Base-by-base conservation (phyloP, 2,888 invertebrate genomes). In the Eupithecia abbreviata region DNA sequence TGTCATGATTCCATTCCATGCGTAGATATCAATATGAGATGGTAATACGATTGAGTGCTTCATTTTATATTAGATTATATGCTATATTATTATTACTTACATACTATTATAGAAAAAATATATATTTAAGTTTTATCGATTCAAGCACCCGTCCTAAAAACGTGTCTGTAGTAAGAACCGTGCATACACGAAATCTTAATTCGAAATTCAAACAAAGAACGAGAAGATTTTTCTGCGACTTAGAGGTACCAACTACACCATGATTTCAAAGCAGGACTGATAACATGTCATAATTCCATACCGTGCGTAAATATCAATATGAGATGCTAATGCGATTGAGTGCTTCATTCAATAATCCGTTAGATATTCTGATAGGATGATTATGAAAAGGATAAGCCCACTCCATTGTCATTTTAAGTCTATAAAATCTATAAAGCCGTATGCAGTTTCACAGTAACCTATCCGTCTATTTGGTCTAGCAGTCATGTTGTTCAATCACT, bases 311-410 rank as follows among this genome's bases (percentile, higher is more conserved):
- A 76, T 51, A 62, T 62, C 18, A 62, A 62, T 83, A 83, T 83
- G 74, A 84, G 81, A 84, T 81, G 85, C 83, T 84, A 85, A 86
- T 85, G 82, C 75, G 72, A 80, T 80, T 77, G 77, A 30, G n/a
- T 10, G 45, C 15, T 2, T 30, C 4, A 51, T 77, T 51, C 78
- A 75, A 80, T 81, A 79, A 78, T 79, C 77, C 76, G 80, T 83
- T 84, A 84, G 87, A 87, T 84, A 85, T 65, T 58, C 18, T 84
- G 82, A 62, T 62, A 62, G 9, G 55, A 58, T 58, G 58, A 10
- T 85, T 90, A 90, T 89, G 90, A 90, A 89, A 90, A 90, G 87
- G 87, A 89, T 88, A 85, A 88, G 79, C 83, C 82, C 82, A 79
- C 77, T 80, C 85, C 86, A 87, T 89, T 88, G 89, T 88, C 84